Percentiles rank a stretch among this genome's conserved stretches.
These are phyloP conservation scores for Himalopsyche anomala DNA, from an alignment of 2,888 invertebrate species.

Conservation along the genomic window DNA sequence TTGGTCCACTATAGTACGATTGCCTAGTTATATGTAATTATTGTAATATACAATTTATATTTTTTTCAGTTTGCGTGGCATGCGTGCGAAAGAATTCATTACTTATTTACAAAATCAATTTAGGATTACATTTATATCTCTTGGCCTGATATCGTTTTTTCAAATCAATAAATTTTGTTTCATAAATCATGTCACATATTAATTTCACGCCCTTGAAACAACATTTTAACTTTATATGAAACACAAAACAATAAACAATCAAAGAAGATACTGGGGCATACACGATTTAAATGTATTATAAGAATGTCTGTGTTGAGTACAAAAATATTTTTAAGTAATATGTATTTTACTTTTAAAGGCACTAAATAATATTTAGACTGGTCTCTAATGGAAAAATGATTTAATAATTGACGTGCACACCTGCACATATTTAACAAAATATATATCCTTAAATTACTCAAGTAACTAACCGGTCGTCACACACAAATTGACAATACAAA, in stretches of 20 bases:
- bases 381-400: background rate
- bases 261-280: too few species aligned
- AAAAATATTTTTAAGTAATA: too few species aligned
- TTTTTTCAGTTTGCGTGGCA: background rate
- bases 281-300: too few species aligned
- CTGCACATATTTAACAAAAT: background rate
- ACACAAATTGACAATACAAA: conserved; percentile 5
- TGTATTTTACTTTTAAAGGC: too few species aligned
- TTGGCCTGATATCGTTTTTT: background rate
- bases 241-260: background rate
- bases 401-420: background rate
- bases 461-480: background rate
- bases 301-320: too few species aligned
- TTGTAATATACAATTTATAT: background rate
- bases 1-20: too few species aligned
- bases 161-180: background rate
- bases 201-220: background rate
- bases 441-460: background rate
- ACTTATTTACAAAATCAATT: conserved; percentile 4
- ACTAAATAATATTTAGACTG: background rate
- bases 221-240: background rate
- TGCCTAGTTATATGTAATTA: too few species aligned
- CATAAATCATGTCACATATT: background rate
- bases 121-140: background rate
- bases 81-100: background rate